These are phyloP conservation scores for Diabrotica virgifera DNA, from an alignment of 1,140 invertebrate species.

Conservation along the genomic window DNA sequence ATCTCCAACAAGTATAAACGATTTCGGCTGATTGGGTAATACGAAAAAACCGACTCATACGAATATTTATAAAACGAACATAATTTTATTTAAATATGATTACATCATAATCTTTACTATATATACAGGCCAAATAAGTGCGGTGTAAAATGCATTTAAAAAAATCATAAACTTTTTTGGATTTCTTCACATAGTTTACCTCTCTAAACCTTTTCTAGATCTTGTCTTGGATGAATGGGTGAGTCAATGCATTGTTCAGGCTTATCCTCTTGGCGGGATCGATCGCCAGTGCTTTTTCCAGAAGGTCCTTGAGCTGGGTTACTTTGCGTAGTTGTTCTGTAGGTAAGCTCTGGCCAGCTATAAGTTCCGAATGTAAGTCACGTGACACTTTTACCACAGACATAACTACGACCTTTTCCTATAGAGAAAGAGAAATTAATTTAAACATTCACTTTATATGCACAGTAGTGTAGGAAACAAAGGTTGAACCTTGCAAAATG, in stretches of 20 bases:
- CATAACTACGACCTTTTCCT: conserved; percentile 97
- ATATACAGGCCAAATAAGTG: background rate
- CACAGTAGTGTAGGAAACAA: too few species aligned
- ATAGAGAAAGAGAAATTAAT: conserved; percentile 38
- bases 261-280: conserved; percentile 91
- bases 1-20: background rate
- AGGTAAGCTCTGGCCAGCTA: conserved; percentile 84
- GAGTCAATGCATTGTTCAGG: conserved; percentile 89
- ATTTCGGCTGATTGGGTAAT: background rate
- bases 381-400: conserved; percentile 83
- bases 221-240: conserved; percentile 96
- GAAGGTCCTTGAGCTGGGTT: conserved; percentile 86
- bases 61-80: conserved; percentile 1
- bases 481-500: too few species aligned
- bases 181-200: conserved; percentile 34
- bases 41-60: background rate
- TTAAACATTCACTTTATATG: background rate
- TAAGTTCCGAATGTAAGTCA: conserved; percentile 82
- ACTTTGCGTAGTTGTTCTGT: conserved; percentile 88
- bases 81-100: conserved; percentile 10
- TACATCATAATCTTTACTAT: conserved; percentile 4
- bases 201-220: conserved; percentile 54
- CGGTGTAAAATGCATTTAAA: background rate
- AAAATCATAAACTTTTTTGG: conserved; percentile 16
- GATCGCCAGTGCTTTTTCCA: conserved; percentile 90